Evolutionary conservation across 1,140 invertebrate species (phyloP).

Genomic region (Drosophila kurseongensis): DNA sequence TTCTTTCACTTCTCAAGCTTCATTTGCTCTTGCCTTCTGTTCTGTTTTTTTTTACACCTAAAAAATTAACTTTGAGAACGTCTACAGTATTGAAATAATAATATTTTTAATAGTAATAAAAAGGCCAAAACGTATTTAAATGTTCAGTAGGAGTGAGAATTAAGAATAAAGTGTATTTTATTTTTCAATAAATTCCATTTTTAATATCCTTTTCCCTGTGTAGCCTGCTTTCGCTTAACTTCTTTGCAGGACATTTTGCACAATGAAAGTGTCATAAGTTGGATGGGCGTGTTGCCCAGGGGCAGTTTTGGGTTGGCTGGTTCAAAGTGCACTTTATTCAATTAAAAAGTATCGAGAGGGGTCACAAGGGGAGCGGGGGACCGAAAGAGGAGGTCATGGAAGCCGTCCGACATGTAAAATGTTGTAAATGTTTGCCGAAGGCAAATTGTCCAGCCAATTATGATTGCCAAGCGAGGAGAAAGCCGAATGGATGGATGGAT

Average conservation of each 20-base stretch:
- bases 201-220: too few species aligned
- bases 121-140: too few species aligned
- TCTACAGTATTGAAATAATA: too few species aligned
- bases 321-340: slow-evolving; percentile 78
- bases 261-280: slow-evolving; percentile 80
- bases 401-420: slow-evolving; percentile 49
- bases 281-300: slow-evolving; percentile 23
- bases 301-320: slow-evolving; percentile 27
- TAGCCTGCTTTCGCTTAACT: slow-evolving; percentile 11
- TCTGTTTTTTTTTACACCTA: slow-evolving; percentile 6
- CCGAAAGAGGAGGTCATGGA: slow-evolving; percentile 11
- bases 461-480: slow-evolving; percentile 29
- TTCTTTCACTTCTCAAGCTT: slow-evolving; percentile 33
- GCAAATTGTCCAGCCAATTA: slow-evolving; percentile 79
- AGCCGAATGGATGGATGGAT: slow-evolving; percentile 1
- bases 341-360: slow-evolving; percentile 66
- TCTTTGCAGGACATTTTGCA: slow-evolving; percentile 49
- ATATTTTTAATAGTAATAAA: too few species aligned
- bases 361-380: not conserved
- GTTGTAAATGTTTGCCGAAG: slow-evolving; percentile 69
- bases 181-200: too few species aligned
- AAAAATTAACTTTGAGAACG: not conserved
- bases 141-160: too few species aligned
- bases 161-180: too few species aligned
- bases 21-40: slow-evolving; percentile 15